Percentiles rank a stretch among this genome's conserved stretches.
Conservation (phyloP, 2,797 vertebrate species). For the Furcifer pardalis region DNA sequence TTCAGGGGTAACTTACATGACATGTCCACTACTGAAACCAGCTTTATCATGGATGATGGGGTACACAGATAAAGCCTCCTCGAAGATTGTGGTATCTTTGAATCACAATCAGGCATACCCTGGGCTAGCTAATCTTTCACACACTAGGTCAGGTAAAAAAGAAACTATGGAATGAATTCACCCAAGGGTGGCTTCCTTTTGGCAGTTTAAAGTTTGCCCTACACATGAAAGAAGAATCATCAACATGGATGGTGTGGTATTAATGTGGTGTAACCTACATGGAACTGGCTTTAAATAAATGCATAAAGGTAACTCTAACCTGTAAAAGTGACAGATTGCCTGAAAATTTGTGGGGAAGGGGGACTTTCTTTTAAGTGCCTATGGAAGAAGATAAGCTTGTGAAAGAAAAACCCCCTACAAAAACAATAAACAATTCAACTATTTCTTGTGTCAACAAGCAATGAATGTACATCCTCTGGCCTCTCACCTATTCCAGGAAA, state of each 20-base stretch:
- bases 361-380: neutral
- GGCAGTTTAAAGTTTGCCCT: no score
- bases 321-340: slow-evolving; percentile 38
- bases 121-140: no score
- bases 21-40: slow-evolving; percentile 56
- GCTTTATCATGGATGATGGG: slow-evolving; percentile 47
- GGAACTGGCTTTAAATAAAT: slow-evolving; percentile 3
- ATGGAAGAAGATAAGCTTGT: slow-evolving; percentile 54
- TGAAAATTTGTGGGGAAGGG: neutral
- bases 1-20: slow-evolving; percentile 57
- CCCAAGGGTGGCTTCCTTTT: no score
- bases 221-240: no score
- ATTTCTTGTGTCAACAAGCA: slow-evolving; percentile 42
- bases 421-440: slow-evolving; percentile 39
- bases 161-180: no score
- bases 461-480: slow-evolving; percentile 46
- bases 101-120: no score
- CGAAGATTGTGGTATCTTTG: no score
- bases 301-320: slow-evolving; percentile 47
- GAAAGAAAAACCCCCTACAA: no score
- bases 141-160: no score
- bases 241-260: slow-evolving; percentile 49
- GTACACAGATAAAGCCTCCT: no score
- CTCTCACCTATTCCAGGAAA: slow-evolving; percentile 60
- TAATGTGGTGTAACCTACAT: slow-evolving; percentile 50